Evolutionary conservation across 2,797 vertebrate genomes (phyloP), one percentile per base, ranked within the genome.

Genomic region (Clarias laeviceps): DNA sequence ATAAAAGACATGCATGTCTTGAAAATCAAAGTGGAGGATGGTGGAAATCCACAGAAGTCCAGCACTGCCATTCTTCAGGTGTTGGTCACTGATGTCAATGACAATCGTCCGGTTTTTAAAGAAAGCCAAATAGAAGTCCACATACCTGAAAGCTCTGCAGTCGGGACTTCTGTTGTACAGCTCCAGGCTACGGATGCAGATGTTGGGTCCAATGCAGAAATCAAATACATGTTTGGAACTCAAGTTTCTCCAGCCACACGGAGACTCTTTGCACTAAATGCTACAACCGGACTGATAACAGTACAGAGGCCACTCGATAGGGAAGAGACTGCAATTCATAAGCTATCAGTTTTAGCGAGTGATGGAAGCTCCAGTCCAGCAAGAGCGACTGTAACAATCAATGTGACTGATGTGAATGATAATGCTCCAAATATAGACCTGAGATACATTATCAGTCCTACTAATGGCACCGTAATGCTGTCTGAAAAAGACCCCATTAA

Each of bases 1-100:
- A 98, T 97, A 93, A 99, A 99, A 93, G 98, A 99, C 88, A 99
- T 98, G 17, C 99, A 99, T 50, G 98, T 99, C 91, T 99, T 99
- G 98, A 99, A 99, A 95, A 97, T 99, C 91, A 99, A 99, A 94
- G 98, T 99, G 83, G 98, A 99, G 93, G 98, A 99, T 73, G 98
- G 98, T 74, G 98, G 98, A 65, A 97, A 92, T 34, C 98, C 98
- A 0, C 98, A 99, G 93, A 99, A 98, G 94, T 99, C 98, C 94
- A 99, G 98, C 96, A 99, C 98, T 0, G 98, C 98, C 84, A 99
- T 99, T 89, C 97, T 99, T 72, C 98, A 99, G 93, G 97, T 99
- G 65, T 99, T 98, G 85, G 97, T 99, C 87, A 99, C 97, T 88
- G 98, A 99, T 92, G 98, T 99, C 78, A 99, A 99, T 84, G 98